Conservation (phyloP, 2,888 invertebrate genomes). For the Trichacis sp. region DNA sequence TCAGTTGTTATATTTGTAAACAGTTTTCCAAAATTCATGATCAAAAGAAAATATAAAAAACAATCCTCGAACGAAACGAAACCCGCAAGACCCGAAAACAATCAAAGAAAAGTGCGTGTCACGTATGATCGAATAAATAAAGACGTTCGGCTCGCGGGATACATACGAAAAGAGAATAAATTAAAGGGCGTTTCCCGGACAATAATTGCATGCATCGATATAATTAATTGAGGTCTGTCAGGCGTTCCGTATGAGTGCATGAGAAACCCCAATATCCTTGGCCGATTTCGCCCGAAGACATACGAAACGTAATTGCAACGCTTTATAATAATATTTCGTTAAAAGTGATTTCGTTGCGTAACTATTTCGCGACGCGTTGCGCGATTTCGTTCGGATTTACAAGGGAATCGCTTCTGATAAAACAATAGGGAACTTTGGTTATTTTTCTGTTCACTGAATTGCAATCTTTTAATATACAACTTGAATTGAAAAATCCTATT, state of each 20-base stretch:
- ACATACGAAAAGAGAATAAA: slow-evolving; percentile 39
- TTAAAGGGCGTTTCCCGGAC: slow-evolving; percentile 42
- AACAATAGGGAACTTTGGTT: too few species aligned
- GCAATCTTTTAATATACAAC: too few species aligned
- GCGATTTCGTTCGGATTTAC: background rate
- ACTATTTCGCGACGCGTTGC: slow-evolving; percentile 6
- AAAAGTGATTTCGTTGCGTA: slow-evolving; percentile 41
- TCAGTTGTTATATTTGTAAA: too few species aligned
- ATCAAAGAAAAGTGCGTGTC: slow-evolving; percentile 3
- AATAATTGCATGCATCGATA: slow-evolving; percentile 44
- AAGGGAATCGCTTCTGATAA: too few species aligned
- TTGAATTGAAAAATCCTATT: too few species aligned
- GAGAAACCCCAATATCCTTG: slow-evolving; percentile 45
- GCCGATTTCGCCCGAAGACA: slow-evolving; percentile 42
- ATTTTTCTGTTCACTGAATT: too few species aligned
- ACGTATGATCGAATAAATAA: slow-evolving; percentile 34
- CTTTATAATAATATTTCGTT: slow-evolving; percentile 41
- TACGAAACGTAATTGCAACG: slow-evolving; percentile 41
- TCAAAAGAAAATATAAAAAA: too few species aligned
- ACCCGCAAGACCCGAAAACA: too few species aligned
- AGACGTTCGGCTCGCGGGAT: slow-evolving; percentile 29
- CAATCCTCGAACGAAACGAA: too few species aligned
- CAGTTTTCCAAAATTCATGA: too few species aligned
- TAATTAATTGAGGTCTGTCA: slow-evolving; percentile 43
- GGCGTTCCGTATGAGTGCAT: slow-evolving; percentile 42